Base-by-base conservation (phyloP, 1,140 invertebrate genomes). In the Danaus melanippus region DNA sequence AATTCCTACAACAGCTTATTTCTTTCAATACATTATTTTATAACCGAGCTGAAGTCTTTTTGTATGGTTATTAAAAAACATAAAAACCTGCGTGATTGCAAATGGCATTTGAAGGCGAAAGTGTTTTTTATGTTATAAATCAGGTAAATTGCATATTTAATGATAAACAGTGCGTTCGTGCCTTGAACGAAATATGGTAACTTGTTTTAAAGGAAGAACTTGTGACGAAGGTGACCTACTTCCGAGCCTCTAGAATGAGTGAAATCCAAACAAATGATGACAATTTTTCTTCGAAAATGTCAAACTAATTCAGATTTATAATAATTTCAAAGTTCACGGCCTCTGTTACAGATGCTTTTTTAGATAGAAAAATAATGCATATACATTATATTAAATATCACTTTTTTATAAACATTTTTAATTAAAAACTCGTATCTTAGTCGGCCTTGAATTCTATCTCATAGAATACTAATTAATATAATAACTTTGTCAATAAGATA, bases 271-370 rank as follows among this genome's bases (percentile, higher is more conserved):
- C 12, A 44, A 44, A n/a, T 44, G 12, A 44, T 44, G 10, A 44
- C 12, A 32, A 32, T 32, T 32, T 32, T 32, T 32, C 48, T 55
- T 42, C 46, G 32, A 7, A 55, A 55, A 55, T 48, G 41, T 40
- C 32, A 49, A 55, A 55, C 48, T 12, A 49, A 43, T 47, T 53
- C 12, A 12, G 10, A 44, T 53, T 54, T 51, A 42, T 53, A 51
- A 44, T 46, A 59, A 60, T 60, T 41, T 32, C 52, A 64, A 56
- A 64, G 62, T 57, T 57, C 62, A 50, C 32, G 58, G 55, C 62
- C 62, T 50, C 54, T 42, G 57, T 64, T 51, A 52, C 39, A 43
- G 50, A 53, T 49, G 43, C 42, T 50, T 8, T 41, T 32, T 32
- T 7, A 32, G 21, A 32, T 32, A 32, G 5, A 32, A 32, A 32